Conservation (phyloP, 2,113 vertebrate species). For the Dinomys branickii region DNA sequence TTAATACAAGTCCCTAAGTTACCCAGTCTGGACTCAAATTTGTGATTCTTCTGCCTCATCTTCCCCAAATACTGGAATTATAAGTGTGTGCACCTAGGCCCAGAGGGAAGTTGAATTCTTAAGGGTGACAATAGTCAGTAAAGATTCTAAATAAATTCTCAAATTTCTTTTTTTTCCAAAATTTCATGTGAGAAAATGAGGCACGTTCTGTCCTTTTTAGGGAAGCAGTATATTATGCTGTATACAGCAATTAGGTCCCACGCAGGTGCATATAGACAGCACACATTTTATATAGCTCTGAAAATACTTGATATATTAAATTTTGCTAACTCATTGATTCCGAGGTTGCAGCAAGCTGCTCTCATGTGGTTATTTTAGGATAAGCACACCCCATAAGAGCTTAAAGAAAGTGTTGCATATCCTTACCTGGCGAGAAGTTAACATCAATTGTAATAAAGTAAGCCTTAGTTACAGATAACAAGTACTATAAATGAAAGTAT, state of each 20-base stretch:
- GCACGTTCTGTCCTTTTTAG: not conserved
- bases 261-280: not conserved
- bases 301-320: not conserved
- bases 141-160: not conserved
- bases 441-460: not conserved
- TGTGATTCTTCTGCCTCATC: not conserved
- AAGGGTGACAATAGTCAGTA: not conserved
- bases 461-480: not conserved
- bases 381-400: not conserved
- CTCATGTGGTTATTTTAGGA: not conserved
- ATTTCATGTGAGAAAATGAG: not conserved
- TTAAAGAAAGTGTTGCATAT: not conserved
- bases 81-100: rapidly evolving
- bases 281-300: not conserved
- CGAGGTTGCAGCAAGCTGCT: not conserved
- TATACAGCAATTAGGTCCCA: not conserved
- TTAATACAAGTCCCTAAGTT: not conserved
- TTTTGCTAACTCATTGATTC: not conserved
- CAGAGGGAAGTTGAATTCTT: not conserved
- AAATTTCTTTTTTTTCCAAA: not conserved
- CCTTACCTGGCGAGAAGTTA: not conserved
- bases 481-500: not conserved
- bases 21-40: not conserved
- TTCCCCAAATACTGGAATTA: not conserved
- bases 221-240: not conserved